phyloP scores from a whole-genome alignment of 92 coral and sea anemone species.

The Zoanthus sansibaricus region DNA sequence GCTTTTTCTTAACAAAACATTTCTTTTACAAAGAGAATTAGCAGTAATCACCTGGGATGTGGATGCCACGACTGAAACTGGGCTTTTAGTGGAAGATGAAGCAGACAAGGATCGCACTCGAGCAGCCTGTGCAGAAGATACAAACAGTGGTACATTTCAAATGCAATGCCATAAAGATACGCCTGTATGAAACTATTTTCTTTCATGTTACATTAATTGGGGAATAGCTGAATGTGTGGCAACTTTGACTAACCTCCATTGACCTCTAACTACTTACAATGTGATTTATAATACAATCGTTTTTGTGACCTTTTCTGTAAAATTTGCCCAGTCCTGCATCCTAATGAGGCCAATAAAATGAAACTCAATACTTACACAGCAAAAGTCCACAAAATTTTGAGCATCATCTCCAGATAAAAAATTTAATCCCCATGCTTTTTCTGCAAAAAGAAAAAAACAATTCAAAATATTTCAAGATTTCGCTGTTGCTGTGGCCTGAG shows the following conservation, averaged over 20 bases:
- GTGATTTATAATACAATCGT: no score
- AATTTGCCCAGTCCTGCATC: no score
- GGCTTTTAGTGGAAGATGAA: slow-evolving; percentile 63
- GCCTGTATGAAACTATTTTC: no score
- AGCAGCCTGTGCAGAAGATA: slow-evolving; percentile 54
- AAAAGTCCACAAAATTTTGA: slow-evolving; percentile 86
- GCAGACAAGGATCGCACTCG: slow-evolving; percentile 78
- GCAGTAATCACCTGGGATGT: slow-evolving; percentile 11
- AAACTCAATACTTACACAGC: slow-evolving; percentile 70
- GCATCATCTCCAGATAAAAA: slow-evolving; percentile 98
- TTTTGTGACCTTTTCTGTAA: no score
- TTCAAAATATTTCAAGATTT: not conserved
- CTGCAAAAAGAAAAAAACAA: slow-evolving; percentile 51
- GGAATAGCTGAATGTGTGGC: no score
- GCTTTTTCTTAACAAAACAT: no score
- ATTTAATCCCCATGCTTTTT: slow-evolving; percentile 97
- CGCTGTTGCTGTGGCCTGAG: not conserved
- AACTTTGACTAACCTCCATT: no score
- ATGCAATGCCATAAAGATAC: not conserved
- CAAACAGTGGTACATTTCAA: not conserved
- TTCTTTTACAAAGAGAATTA: not conserved
- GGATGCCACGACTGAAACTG: slow-evolving; percentile 25
- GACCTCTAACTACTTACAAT: no score
- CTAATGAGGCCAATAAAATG: no score
- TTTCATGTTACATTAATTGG: no score